Conservation (phyloP, 1,140 invertebrate species). For the Thaumetopoea pityocampa region DNA sequence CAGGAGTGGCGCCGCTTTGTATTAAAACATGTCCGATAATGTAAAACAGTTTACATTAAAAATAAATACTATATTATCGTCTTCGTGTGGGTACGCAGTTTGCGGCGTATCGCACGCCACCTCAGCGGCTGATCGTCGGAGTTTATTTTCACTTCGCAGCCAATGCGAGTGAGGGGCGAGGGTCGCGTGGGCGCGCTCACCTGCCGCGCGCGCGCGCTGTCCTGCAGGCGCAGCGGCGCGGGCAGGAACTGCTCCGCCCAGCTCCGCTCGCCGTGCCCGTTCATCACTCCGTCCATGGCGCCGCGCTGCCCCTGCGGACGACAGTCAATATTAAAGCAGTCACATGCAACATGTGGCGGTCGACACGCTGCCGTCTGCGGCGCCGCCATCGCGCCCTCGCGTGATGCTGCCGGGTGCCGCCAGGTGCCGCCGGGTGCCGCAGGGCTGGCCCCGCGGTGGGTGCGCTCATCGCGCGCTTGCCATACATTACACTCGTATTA, state of each 20-base stretch:
- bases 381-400: neutral
- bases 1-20: no score
- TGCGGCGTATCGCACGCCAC: neutral
- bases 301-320: conserved; percentile 31
- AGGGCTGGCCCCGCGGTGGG: no score
- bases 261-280: conserved; percentile 20
- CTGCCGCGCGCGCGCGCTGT: conserved; percentile 42
- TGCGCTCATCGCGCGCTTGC: no score
- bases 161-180: no score
- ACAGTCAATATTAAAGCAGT: conserved; percentile 25
- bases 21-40: no score
- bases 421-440: no score
- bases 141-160: no score
- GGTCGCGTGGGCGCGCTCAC: conserved; percentile 19
- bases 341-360: neutral
- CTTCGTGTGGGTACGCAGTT: no score
- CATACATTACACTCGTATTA: no score
- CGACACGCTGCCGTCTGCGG: neutral
- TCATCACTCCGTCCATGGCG: conserved; percentile 18
- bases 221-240: conserved; percentile 38
- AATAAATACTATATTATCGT: no score
- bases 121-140: neutral
- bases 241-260: conserved; percentile 56
- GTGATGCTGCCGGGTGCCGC: no score
- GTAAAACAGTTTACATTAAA: no score